Conservation (phyloP, 2,888 invertebrate genomes). For the Spilosoma lubricipeda region DNA sequence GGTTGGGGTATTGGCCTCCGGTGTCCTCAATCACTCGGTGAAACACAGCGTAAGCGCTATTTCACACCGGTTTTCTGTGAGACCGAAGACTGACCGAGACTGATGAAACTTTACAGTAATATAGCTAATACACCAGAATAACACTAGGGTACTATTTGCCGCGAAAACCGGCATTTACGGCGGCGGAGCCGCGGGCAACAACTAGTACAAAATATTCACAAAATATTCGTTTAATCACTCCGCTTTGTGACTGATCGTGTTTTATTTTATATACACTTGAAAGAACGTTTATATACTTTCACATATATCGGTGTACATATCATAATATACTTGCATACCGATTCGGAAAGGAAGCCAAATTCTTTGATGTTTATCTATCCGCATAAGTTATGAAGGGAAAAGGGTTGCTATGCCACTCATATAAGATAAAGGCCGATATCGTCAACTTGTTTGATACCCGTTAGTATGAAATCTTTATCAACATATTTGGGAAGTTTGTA, state of each 20-base stretch:
- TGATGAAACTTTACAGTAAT: no score
- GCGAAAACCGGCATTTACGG: no score
- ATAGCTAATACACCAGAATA: no score
- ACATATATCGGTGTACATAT: constrained; percentile 23
- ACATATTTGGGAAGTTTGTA: constrained; percentile 34
- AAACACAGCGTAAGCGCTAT: no score
- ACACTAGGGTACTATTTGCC: no score
- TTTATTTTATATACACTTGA: neutral
- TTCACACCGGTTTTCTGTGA: no score
- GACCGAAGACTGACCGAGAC: no score
- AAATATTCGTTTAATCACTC: neutral
- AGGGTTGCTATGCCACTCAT: constrained; percentile 36
- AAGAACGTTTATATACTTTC: neutral
- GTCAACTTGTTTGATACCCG: constrained; percentile 36
- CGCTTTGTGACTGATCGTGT: neutral
- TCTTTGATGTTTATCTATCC: constrained; percentile 50
- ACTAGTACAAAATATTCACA: neutral
- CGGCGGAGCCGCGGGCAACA: no score
- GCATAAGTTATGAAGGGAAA: constrained; percentile 50
- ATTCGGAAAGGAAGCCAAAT: constrained; percentile 43
- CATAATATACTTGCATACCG: constrained; percentile 39
- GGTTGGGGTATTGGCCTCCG: no score
- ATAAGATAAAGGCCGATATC: constrained; percentile 42
- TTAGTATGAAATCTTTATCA: constrained; percentile 38
- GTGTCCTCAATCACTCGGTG: no score